Evolutionary conservation across 2,113 vertebrate species (phyloP).

Genomic region (Danionella cerebrum): DNA sequence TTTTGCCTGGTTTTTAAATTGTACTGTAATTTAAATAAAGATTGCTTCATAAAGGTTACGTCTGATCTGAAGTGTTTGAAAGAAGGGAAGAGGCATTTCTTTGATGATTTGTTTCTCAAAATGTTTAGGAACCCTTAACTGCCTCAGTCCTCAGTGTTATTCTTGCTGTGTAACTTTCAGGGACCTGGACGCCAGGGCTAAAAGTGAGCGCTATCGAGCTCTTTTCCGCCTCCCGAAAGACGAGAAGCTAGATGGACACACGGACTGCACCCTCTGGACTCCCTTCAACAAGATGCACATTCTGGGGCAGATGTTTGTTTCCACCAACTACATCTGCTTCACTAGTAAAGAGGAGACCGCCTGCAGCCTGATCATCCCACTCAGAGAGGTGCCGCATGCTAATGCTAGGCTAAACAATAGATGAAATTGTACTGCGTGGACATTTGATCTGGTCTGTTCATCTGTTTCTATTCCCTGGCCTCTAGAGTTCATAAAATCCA

Average conservation of each 20-base stretch:
- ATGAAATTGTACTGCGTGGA: too few relatives aligned
- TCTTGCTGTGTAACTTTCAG: constrained; percentile 49
- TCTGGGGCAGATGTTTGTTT: constrained; percentile 97
- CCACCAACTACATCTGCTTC: constrained; percentile 98
- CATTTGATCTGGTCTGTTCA: too few relatives aligned
- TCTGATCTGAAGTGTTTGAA: too few relatives aligned
- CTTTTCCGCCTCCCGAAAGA: constrained; percentile 94
- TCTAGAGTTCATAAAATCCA: too few relatives aligned
- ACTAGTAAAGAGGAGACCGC: constrained; percentile 90
- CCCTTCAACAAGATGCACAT: constrained; percentile 98
- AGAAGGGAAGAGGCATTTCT: too few relatives aligned
- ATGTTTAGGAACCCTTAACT: neutral
- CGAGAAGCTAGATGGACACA: constrained; percentile 94
- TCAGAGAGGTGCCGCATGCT: constrained; percentile 73
- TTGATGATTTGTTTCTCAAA: too few relatives aligned
- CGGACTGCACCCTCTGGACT: constrained; percentile 95
- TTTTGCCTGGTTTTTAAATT: too few relatives aligned
- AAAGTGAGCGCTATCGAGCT: constrained; percentile 87
- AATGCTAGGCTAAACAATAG: neutral
- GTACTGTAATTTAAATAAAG: too few relatives aligned
- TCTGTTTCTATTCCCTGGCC: too few relatives aligned
- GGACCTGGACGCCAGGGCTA: constrained; percentile 92
- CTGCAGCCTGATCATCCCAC: constrained; percentile 95
- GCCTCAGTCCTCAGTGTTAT: neutral
- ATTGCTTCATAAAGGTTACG: too few relatives aligned